Conservation (phyloP, 2,113 vertebrate species). For the Calonectris borealis region DNA sequence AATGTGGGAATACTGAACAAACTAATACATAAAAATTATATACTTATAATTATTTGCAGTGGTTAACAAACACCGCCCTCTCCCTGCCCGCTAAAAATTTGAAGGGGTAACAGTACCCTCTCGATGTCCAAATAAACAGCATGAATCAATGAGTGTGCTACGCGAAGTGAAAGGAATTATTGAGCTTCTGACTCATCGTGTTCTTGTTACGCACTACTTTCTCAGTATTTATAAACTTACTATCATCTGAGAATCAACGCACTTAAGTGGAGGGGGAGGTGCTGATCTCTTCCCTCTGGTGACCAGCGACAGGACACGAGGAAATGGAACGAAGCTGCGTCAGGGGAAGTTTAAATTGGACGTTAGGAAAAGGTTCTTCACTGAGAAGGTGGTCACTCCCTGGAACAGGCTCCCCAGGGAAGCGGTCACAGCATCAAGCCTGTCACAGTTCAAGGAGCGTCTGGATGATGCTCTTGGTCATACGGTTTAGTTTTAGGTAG, state of each 20-base stretch:
- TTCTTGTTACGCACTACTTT: not conserved
- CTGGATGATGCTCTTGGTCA: not conserved
- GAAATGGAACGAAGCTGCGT: not conserved
- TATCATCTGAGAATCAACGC: not conserved
- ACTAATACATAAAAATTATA: not conserved
- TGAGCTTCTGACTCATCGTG: not conserved
- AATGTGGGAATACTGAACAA: not conserved
- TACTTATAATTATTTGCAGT: not conserved
- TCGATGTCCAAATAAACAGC: not conserved
- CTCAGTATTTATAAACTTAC: not conserved
- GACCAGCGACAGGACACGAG: rapidly evolving
- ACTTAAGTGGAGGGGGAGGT: not conserved
- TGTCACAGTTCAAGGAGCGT: not conserved
- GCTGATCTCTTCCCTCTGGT: not conserved
- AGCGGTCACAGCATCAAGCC: not conserved
- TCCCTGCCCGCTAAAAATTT: rapidly evolving
- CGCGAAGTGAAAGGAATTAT: not conserved
- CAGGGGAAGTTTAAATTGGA: not conserved
- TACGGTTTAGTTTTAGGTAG: not conserved
- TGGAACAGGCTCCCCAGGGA: not conserved
- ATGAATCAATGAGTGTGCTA: not conserved
- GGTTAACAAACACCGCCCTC: not conserved
- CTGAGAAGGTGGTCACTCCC: rapidly evolving
- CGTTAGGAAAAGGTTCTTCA: not conserved
- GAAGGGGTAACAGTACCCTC: not conserved